These are phyloP conservation scores for Hylaeus anthracinus DNA, from an alignment of 1,140 invertebrate species.

Conservation along the genomic window DNA sequence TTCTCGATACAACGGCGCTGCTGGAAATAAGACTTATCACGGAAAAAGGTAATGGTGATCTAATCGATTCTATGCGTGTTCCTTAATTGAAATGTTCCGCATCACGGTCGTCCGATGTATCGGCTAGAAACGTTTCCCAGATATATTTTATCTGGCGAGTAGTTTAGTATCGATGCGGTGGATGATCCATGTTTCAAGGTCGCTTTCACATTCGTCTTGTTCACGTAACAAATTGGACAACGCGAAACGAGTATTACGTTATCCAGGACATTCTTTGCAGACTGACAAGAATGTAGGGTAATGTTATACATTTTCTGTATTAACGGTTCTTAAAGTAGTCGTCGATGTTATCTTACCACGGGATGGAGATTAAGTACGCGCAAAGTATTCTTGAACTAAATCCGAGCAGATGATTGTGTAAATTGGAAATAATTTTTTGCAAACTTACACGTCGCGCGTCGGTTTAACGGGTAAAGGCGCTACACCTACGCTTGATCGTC, in stretches of 20 bases:
- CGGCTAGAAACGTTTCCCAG: slow-evolving; percentile 1
- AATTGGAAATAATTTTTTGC: too few relatives aligned
- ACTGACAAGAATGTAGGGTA: slow-evolving; percentile 33
- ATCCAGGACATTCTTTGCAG: slow-evolving; percentile 39
- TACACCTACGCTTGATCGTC: too few relatives aligned
- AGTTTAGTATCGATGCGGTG: slow-evolving; percentile 34
- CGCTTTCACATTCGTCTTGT: slow-evolving; percentile 62
- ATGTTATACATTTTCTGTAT: slow-evolving; percentile 19
- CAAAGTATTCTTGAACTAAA: too few relatives aligned
- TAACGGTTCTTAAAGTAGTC: not conserved
- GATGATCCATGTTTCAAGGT: slow-evolving; percentile 62
- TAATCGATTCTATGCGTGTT: too few relatives aligned
- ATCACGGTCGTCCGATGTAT: not conserved
- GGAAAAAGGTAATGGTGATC: not conserved
- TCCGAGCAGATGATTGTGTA: too few relatives aligned
- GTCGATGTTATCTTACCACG: slow-evolving; percentile 2
- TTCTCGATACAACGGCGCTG: not conserved
- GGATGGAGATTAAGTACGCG: not conserved
- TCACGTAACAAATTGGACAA: slow-evolving; percentile 61
- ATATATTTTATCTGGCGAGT: slow-evolving; percentile 20
- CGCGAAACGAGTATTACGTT: slow-evolving; percentile 48
- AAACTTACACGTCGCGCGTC: too few relatives aligned
- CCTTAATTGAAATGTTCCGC: not conserved
- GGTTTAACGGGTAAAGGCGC: too few relatives aligned
- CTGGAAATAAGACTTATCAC: not conserved